These are phyloP conservation scores for Syngnathus rostellatus DNA, from an alignment of 2,797 vertebrate genomes.

Conservation along the genomic window DNA sequence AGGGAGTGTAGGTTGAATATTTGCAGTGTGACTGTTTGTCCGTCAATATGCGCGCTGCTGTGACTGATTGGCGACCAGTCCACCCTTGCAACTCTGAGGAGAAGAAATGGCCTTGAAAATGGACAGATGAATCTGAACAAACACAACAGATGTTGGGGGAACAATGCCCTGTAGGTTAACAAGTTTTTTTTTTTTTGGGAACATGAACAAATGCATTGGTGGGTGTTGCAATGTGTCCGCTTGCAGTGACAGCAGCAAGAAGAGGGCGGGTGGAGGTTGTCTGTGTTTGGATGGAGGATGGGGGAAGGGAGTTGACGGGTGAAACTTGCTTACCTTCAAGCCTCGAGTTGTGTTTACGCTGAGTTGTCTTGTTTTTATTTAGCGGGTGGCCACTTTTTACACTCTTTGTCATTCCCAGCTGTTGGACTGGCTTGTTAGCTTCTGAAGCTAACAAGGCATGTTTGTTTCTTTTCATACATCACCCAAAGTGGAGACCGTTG, in stretches of 20 bases:
- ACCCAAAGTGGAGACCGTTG: background rate
- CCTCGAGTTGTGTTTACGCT: background rate
- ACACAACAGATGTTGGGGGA: background rate
- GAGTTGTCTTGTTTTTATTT: background rate
- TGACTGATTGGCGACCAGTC: too few relatives aligned
- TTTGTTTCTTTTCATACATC: too few relatives aligned
- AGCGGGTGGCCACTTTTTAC: background rate
- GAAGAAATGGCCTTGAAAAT: too few relatives aligned
- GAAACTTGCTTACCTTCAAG: background rate
- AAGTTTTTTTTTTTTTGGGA: background rate
- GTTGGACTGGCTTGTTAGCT: background rate
- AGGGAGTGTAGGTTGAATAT: too few relatives aligned
- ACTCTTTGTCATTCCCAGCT: background rate
- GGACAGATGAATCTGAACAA: background rate
- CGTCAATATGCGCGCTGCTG: too few relatives aligned
- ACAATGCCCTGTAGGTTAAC: background rate
- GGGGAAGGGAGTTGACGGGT: constrained; percentile 50
- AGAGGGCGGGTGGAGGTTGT: constrained; percentile 13
- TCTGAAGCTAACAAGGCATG: background rate
- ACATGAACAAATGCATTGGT: background rate
- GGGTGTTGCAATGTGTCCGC: constrained; percentile 13
- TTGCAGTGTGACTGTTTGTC: too few relatives aligned
- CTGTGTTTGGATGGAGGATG: constrained; percentile 36
- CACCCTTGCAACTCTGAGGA: too few relatives aligned
- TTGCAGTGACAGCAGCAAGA: constrained; percentile 6